These are phyloP conservation scores for Tetragnatha versicolor DNA, from an alignment of 1,140 invertebrate species.

Conservation along the genomic window DNA sequence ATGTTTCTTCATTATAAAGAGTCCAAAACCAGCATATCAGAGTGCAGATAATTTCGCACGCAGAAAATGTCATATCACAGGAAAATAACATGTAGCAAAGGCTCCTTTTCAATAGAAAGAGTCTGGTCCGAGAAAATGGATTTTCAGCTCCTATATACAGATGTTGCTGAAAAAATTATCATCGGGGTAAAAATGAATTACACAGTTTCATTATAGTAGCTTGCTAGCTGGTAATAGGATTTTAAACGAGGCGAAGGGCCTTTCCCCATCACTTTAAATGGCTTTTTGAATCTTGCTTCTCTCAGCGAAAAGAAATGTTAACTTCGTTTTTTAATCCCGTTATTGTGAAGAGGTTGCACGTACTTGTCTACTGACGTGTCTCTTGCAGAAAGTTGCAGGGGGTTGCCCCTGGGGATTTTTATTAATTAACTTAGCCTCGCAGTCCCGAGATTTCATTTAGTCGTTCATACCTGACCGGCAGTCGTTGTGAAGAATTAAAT, in stretches of 20 bases:
- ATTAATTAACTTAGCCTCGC: background rate
- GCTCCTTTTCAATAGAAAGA: no score
- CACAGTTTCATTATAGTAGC: constrained; percentile 3
- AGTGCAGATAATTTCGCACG: no score
- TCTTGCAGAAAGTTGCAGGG: background rate
- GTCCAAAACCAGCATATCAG: no score
- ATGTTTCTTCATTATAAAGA: no score
- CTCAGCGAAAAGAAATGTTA: background rate
- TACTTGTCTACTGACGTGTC: background rate
- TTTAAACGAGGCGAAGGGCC: background rate
- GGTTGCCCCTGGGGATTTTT: background rate
- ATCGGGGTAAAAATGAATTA: constrained; percentile 6
- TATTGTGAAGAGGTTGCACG: background rate
- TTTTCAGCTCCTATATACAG: background rate
- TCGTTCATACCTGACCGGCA: background rate
- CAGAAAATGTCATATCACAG: no score
- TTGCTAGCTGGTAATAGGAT: background rate
- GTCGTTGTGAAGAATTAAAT: background rate
- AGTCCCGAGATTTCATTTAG: background rate
- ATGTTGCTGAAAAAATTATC: constrained; percentile 15
- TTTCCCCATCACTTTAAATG: background rate
- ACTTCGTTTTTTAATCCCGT: constrained; percentile 7
- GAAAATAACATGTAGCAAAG: no score
- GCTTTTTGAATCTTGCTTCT: background rate
- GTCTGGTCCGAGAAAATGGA: constrained; percentile 5